Percentiles rank a stretch among this genome's conserved stretches.
Conservation (phyloP, 2,797 vertebrate genomes). For the Dipus sagitta region DNA sequence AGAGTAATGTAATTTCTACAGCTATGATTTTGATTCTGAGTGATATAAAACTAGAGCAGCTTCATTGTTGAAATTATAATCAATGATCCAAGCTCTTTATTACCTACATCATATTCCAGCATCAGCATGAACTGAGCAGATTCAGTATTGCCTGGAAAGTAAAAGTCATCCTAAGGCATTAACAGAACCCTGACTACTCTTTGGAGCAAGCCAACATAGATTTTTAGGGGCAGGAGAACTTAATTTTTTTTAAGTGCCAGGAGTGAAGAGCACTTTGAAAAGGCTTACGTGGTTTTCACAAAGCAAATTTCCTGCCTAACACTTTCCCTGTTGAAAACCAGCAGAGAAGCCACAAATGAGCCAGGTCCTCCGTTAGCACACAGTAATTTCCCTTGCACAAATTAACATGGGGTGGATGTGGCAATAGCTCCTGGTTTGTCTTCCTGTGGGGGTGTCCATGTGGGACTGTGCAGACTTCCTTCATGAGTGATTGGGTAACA, state of each 20-base stretch:
- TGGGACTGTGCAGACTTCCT: background rate
- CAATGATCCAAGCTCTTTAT: background rate
- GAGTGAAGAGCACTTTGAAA: slow-evolving; percentile 26
- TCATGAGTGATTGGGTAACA: background rate
- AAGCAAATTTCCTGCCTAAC: slow-evolving; percentile 61
- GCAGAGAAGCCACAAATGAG: slow-evolving; percentile 58
- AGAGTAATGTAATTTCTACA: background rate
- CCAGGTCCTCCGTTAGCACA: slow-evolving; percentile 40
- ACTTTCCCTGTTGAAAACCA: slow-evolving; percentile 52
- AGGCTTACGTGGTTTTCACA: slow-evolving; percentile 51
- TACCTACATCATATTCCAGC: background rate
- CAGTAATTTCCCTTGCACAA: slow-evolving; percentile 58
- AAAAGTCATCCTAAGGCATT: background rate
- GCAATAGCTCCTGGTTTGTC: slow-evolving; percentile 42
- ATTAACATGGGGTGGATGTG: background rate
- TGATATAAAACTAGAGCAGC: background rate
- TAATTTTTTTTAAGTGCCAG: slow-evolving; percentile 22
- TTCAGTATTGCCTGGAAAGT: background rate
- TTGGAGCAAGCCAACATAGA: background rate
- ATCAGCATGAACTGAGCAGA: background rate
- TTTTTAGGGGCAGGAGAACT: background rate
- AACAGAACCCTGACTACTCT: background rate
- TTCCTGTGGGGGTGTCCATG: background rate
- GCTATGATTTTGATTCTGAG: slow-evolving; percentile 33
- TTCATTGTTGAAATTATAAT: slow-evolving; percentile 36